Evolutionary conservation across 2,888 invertebrate genomes (phyloP), one percentile per base, ranked within the genome.

Genomic region (Hyposoter didymator): DNA sequence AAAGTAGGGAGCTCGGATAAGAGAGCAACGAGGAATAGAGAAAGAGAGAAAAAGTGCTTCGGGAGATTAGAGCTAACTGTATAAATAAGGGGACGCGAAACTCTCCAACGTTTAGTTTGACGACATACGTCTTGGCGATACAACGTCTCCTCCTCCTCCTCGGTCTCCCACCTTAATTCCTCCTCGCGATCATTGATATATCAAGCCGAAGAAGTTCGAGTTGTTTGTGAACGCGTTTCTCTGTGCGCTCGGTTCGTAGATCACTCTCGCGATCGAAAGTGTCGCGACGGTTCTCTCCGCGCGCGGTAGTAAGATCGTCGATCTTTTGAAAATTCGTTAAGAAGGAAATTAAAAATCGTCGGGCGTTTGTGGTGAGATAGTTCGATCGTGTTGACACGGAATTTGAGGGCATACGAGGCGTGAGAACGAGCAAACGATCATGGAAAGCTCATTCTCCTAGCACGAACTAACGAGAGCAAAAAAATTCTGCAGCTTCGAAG

Each of bases 21-120:
- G 70, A 83, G 70, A 80, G 59, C 17, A 19, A 28, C 7, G 59
- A 47, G 28, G 14, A 59, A 28, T 10, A 35, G 62, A 76, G 75
- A n/a, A 62, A 17, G 52, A 52, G 59, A 78, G 45, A 45, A 22
- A 43, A 45, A 67, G 69, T 43, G 75, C 49, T 69, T 47, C 43
- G 79, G 45, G 70, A 84, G 79, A 72, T 86, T 78, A 83, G 80
- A 83, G 72, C 73, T 76, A 81, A 75, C 74, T 81, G 84, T 84
- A 84, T 86, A 87, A 86, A 87, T 87, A 87, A 84, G 82, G 45
- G 74, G 78, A 14, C 80, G 80, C 75, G 81, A 69, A 59, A 69
- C 69, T 62, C 72, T 79, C 69, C 69, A 78, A 83, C 84, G n/a
- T 80, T 87, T 84, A 87, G 87, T 87, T 84, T 67, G 80, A 80